Evolutionary conservation across 1,140 invertebrate genomes (phyloP), one percentile per base, ranked within the genome.

Genomic region (Monomorium pharaonis): DNA sequence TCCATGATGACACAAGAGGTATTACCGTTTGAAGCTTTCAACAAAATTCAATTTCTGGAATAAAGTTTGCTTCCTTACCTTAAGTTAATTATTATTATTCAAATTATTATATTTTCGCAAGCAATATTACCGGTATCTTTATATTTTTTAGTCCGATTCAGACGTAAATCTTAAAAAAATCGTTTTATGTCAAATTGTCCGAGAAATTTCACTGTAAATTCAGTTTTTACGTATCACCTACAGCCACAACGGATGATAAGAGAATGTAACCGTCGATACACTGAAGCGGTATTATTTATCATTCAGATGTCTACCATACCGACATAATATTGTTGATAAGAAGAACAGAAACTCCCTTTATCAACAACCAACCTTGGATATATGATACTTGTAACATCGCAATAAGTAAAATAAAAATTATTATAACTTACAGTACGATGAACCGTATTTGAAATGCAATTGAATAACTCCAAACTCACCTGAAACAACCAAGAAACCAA

Each of bases 401-500:
- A 65, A 78, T 21, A 44, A 30, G 21, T 49, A 30, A 63, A 49
- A 21, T 42, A 37, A 1, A 77, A 78, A 54, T 78, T 10, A 62
- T 24, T 24, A 47, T 14, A 10, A 78, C 76, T 78, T 54, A 78
- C 76, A 21, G n/a, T 78, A 37, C n/a, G 60, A 51, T 7, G 44
- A 63, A 27, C 24, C 4, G 21, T 42, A 65, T 30, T 27, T 49
- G 21, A 21, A 42, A 27, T 60, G 33, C 30, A 51, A 47, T 51
- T 33, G 44, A 78, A 78, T 78, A 51, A 78, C 7, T 65, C 60
- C 76, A 78, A 37, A 78, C 76, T 78, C 44, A 70, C 67, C 67
- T 70, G 67, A 70, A 70, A 70, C 67, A 70, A 51, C 6, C 4
- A 51, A 51, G 1, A 70, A 70, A 70, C 6, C 44, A 70, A 70